phyloP scores from a whole-genome alignment of 2,113 vertebrate species.

The Pelvicachromis taeniatus region DNA sequence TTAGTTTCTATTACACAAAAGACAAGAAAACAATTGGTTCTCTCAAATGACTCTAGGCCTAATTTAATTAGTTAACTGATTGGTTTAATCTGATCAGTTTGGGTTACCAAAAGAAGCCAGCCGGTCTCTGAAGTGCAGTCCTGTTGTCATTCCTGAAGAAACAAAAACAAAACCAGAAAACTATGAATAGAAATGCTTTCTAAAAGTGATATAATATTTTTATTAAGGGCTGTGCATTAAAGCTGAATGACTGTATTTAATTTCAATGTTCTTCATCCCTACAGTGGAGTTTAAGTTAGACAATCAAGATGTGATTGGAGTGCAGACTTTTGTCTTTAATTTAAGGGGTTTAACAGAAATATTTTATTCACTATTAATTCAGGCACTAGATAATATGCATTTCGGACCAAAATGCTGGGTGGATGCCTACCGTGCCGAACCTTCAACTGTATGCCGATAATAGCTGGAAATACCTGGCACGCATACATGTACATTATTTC shows the following conservation, averaged over 20 bases:
- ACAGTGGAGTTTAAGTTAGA: neutral
- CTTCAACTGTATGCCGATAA: too few species aligned
- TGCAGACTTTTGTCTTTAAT: neutral
- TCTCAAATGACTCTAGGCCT: neutral
- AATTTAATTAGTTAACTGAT: neutral
- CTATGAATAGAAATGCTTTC: neutral
- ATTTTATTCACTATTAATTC: neutral
- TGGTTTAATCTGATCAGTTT: neutral
- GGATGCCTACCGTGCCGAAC: too few species aligned
- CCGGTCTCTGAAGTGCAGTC: constrained; percentile 57
- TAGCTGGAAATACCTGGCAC: too few species aligned
- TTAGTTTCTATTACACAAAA: neutral
- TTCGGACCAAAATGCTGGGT: too few species aligned
- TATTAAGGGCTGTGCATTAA: neutral
- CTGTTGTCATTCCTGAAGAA: constrained; percentile 37
- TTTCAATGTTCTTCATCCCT: fast-evolving
- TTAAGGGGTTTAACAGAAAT: neutral
- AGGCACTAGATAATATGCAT: too few species aligned
- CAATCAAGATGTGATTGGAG: neutral
- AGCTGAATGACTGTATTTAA: neutral
- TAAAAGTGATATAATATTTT: neutral
- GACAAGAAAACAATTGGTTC: neutral
- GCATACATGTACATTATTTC: too few species aligned
- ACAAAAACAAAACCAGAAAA: neutral
- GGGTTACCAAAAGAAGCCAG: constrained; percentile 62